A percentile compares a stretch with the other conserved stretches of the same genome.
These are phyloP conservation scores for Beris morrisii DNA, from an alignment of 2,888 invertebrate genomes.

Conservation along the genomic window DNA sequence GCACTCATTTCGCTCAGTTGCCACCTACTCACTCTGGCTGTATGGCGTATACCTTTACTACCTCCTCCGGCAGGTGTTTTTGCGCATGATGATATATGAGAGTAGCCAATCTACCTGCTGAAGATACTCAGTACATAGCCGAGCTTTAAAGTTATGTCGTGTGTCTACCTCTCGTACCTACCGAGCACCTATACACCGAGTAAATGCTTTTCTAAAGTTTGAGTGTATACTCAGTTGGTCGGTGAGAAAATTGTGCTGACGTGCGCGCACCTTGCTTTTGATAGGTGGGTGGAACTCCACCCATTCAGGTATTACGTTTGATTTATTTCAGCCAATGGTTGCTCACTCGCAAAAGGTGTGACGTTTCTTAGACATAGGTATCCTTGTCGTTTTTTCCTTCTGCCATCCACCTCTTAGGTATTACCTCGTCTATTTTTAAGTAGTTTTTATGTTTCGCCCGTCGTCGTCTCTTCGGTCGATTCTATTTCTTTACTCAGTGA, in stretches of 20 bases:
- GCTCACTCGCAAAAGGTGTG: constrained; percentile 33
- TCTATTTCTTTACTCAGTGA: too few species aligned
- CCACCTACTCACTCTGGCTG: not conserved
- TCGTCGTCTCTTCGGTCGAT: not conserved
- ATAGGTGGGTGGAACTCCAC: constrained; percentile 42
- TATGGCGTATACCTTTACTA: constrained; percentile 11
- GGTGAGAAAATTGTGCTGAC: constrained; percentile 36
- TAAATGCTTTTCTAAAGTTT: constrained; percentile 31
- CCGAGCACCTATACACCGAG: constrained; percentile 6
- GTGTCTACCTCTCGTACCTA: constrained; percentile 21
- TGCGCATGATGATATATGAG: constrained; percentile 36
- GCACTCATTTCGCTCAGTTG: constrained; percentile 4
- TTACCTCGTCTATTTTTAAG: constrained; percentile 19
- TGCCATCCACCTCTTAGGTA: constrained; percentile 22
- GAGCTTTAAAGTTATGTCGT: constrained; percentile 43
- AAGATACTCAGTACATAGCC: constrained; percentile 34
- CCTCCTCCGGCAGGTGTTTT: constrained; percentile 33
- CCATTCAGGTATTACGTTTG: constrained; percentile 35
- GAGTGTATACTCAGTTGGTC: constrained; percentile 28
- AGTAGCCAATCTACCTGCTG: constrained; percentile 39
- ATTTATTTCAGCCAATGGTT: constrained; percentile 35
- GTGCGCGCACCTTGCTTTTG: constrained; percentile 41
- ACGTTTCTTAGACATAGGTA: constrained; percentile 11
- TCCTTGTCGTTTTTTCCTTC: not conserved
- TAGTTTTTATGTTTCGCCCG: not conserved